phyloP scores from a whole-genome alignment of 1,140 invertebrate genomes.

The Asobara japonica region DNA sequence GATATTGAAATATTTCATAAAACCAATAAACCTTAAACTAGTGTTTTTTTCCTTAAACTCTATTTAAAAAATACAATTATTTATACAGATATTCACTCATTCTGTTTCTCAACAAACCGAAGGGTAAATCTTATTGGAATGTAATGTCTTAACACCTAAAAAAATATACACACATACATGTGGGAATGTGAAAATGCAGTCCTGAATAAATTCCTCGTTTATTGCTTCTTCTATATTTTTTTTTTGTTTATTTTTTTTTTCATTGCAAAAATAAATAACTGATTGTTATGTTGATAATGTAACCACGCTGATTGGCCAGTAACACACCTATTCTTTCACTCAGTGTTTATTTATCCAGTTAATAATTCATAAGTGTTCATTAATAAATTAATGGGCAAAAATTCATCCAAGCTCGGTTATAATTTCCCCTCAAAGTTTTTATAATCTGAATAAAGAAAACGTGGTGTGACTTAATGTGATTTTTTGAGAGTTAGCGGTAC shows the following conservation, averaged over 20 bases:
- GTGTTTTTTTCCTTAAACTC: constrained; percentile 34
- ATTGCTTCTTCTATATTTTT: constrained; percentile 36
- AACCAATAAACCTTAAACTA: constrained; percentile 10
- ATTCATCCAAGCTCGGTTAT: constrained; percentile 45
- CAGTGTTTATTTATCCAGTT: constrained; percentile 21
- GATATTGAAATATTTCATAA: not conserved
- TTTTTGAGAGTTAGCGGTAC: no score
- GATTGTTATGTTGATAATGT: constrained; percentile 47
- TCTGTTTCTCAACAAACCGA: constrained; percentile 45
- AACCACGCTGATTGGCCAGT: constrained; percentile 63
- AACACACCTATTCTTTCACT: constrained; percentile 57
- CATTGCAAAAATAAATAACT: not conserved
- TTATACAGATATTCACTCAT: constrained; percentile 45
- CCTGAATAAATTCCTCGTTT: constrained; percentile 46
- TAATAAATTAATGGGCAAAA: constrained; percentile 27
- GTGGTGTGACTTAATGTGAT: no score
- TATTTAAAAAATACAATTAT: constrained; percentile 51
- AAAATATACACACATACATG: constrained; percentile 52
- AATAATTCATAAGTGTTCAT: constrained; percentile 1
- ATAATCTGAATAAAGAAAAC: constrained; percentile 20
- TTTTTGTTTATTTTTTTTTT: constrained; percentile 32
- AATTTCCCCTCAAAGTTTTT: not conserved
- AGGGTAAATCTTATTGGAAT: constrained; percentile 6
- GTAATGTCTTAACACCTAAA: constrained; percentile 54
- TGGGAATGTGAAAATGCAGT: constrained; percentile 57